Percentiles rank a stretch among this genome's conserved stretches.
Conservation (phyloP, 2,113 vertebrate species). For the Psilopogon haemacephalus region DNA sequence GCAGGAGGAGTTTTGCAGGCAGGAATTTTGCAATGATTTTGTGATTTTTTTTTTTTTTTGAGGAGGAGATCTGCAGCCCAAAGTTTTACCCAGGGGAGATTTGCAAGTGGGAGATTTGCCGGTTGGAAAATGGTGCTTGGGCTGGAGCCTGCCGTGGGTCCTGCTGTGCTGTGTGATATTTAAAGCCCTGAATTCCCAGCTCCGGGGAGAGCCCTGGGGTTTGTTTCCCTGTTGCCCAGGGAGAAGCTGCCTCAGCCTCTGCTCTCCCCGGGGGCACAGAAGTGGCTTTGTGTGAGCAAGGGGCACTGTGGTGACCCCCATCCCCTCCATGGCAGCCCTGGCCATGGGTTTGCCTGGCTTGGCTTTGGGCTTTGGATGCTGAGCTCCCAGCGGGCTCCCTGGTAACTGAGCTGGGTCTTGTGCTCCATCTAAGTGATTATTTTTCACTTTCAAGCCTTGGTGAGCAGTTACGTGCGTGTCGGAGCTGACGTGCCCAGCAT, state of each 20-base stretch:
- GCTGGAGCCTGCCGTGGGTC: not conserved
- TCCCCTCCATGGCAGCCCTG: not conserved
- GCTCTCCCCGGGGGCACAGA: conserved; percentile 6
- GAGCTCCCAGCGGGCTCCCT: not conserved
- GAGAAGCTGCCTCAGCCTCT: not conserved
- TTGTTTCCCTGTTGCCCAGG: conserved; percentile 9
- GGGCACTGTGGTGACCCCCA: not conserved
- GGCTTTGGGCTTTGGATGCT: not conserved
- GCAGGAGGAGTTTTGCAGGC: not conserved
- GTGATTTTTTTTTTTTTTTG: too few species aligned
- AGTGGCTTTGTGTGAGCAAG: not conserved
- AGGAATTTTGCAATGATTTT: not conserved
- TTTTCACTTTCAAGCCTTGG: not conserved
- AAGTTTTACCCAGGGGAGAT: not conserved
- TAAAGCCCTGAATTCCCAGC: not conserved
- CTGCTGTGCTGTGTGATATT: not conserved
- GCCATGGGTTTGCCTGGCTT: not conserved
- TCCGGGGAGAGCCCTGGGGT: not conserved
- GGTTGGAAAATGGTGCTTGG: not conserved
- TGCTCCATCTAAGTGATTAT: not conserved
- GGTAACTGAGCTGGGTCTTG: not conserved
- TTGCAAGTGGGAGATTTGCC: not conserved
- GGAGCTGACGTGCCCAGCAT: not conserved
- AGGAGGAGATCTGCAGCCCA: not conserved
- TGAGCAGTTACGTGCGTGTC: fast-evolving